These are phyloP conservation scores for Aurelia sp. DNA, from an alignment of 30 jellyfish, hydroid and myxozoan genomes.

Conservation along the genomic window DNA sequence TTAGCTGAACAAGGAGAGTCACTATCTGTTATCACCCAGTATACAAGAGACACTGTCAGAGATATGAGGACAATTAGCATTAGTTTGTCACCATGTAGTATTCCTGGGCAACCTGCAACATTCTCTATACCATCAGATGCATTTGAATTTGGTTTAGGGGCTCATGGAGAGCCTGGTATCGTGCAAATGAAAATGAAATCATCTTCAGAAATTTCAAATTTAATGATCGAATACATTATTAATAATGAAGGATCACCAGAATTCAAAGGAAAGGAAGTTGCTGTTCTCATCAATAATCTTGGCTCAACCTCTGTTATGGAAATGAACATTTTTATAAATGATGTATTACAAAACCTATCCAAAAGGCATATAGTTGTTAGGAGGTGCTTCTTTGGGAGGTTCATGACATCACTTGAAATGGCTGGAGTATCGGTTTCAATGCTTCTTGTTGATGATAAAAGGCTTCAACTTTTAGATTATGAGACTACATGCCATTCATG, in stretches of 20 bases:
- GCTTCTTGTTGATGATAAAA: constrained; percentile 37
- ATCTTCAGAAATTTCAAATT: constrained; percentile 59
- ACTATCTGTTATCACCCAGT: constrained; percentile 49
- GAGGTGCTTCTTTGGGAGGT: constrained; percentile 80
- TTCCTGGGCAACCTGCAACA: constrained; percentile 96
- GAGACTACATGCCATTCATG: background rate
- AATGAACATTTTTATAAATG: constrained; percentile 73
- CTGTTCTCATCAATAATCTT: constrained; percentile 78
- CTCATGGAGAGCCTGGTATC: constrained; percentile 98
- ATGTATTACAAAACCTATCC: constrained; percentile 31
- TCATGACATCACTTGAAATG: constrained; percentile 96
- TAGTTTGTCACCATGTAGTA: constrained; percentile 97
- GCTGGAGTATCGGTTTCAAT: constrained; percentile 93
- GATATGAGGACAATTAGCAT: constrained; percentile 93
- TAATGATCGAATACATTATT: constrained; percentile 78
- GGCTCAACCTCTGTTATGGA: constrained; percentile 92
- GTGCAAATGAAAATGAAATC: constrained; percentile 72
- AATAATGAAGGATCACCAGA: constrained; percentile 61
- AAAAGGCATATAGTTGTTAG: constrained; percentile 17
- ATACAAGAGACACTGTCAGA: constrained; percentile 9
- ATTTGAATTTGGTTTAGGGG: constrained; percentile 98
- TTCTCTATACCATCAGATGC: constrained; percentile 79
- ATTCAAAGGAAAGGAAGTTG: constrained; percentile 53
- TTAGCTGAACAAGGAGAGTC: constrained; percentile 96
- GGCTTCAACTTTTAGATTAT: constrained; percentile 59